Evolutionary conservation across 2,797 vertebrate species (phyloP), one percentile per base, ranked within the genome.

Genomic region (Oryzias dopingdopingensis): DNA sequence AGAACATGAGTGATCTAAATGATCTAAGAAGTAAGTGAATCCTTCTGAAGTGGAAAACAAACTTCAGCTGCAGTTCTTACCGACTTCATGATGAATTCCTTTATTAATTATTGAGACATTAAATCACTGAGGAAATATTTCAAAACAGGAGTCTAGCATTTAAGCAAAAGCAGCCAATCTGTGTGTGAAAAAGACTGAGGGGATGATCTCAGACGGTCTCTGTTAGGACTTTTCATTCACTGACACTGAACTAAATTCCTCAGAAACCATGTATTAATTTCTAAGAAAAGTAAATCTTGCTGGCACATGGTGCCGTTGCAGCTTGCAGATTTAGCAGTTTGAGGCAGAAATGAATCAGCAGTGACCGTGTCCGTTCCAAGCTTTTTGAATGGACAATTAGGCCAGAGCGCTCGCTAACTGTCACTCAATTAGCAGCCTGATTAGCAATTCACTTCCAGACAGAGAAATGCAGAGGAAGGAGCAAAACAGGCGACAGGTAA

Each of bases 331-430:
- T 85, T 78, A 83, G 72, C 79, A 70, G 74, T 76, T 70, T 70
- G 82, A 85, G 78, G 77, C 52, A 72, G 79, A 86, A 80, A 85
- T 84, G 84, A 88, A 90, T 91, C 89, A 90, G 91, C 88, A 89
- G 81, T 68, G 89, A 86, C 80, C 78, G 72, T 52, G 74, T 62
- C 76, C 4, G 67, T 88, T 90, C 86, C 89, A 91, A 88, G 85
- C 82, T 86, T 88, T 91, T 89, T 89, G 90, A 91, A 89, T 91
- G 88, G 88, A 90, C 90, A 91, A 92, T 92, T 92, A 92, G 83
- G 84, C 84, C 87, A 87, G 89, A 82, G 85, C 86, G 72, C 82
- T 70, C 76, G 70, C 79, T 83, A 78, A 86, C 90, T 89, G 91
- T 89, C 91, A 90, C 83, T 91, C 88, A 91, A 92, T 92, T 93